A percentile compares a stretch with the other conserved stretches of the same genome.
Conservation (phyloP, 2,113 vertebrate genomes). For the Syngnathoides biaculeatus region DNA sequence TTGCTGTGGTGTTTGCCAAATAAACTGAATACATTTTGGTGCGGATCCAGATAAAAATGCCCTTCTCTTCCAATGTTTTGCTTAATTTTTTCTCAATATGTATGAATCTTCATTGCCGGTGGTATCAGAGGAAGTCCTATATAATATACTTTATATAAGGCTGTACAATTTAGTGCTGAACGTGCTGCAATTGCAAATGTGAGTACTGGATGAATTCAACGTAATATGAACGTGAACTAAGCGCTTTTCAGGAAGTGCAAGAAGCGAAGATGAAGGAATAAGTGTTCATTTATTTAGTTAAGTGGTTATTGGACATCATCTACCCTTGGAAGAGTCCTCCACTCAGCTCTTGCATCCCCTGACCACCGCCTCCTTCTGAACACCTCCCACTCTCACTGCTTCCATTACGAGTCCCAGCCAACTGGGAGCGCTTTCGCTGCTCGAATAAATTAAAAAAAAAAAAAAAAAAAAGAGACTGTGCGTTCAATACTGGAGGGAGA, state of each 20-base stretch:
- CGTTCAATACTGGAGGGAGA: constrained; percentile 25
- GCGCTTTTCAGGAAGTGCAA: neutral
- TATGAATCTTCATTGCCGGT: too few relatives aligned
- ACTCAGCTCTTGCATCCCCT: constrained; percentile 19
- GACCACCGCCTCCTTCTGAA: neutral
- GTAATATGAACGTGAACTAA: neutral
- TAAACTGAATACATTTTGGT: too few relatives aligned
- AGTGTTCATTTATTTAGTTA: neutral
- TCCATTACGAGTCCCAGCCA: constrained; percentile 51
- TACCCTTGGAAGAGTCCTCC: neutral
- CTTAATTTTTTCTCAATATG: too few relatives aligned
- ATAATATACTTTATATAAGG: too few relatives aligned
- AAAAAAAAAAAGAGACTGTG: constrained; percentile 29
- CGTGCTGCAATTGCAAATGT: too few relatives aligned
- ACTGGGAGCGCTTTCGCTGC: constrained; percentile 61
- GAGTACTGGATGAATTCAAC: neutral
- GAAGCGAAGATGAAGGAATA: neutral
- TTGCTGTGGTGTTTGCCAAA: too few relatives aligned
- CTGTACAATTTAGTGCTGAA: too few relatives aligned
- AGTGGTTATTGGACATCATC: neutral
- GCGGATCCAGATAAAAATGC: too few relatives aligned
- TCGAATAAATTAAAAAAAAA: constrained; percentile 66
- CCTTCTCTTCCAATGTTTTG: too few relatives aligned
- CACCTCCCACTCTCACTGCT: constrained; percentile 55
- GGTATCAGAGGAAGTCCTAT: too few relatives aligned